These are phyloP conservation scores for Clamator glandarius DNA, from an alignment of 2,797 vertebrate species.

Conservation along the genomic window DNA sequence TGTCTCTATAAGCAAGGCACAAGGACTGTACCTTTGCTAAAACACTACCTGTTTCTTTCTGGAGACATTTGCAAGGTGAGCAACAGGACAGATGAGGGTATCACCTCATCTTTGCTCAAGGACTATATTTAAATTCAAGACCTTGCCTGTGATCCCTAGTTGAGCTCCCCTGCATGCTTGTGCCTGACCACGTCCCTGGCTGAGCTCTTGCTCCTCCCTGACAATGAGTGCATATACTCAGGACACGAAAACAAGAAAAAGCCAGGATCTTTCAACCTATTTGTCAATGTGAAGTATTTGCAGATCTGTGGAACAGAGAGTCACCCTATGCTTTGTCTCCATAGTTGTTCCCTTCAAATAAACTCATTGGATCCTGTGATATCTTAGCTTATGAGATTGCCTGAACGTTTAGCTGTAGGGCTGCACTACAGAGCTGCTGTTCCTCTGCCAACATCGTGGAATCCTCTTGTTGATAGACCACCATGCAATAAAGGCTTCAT, in stretches of 20 bases:
- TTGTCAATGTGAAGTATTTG: not conserved
- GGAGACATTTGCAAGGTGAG: not conserved
- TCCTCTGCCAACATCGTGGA: not conserved
- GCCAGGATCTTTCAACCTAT: not conserved
- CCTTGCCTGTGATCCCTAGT: not conserved
- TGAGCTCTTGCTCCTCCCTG: not conserved
- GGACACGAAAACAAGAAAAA: not conserved
- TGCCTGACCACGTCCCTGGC: rapidly evolving
- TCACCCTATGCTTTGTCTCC: not conserved
- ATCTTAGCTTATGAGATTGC: not conserved
- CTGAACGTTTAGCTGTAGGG: not conserved
- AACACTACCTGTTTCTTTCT: not conserved
- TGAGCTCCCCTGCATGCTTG: rapidly evolving
- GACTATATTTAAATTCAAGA: not conserved
- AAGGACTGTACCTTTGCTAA: not conserved
- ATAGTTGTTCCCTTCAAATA: not conserved
- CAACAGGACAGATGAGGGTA: rapidly evolving
- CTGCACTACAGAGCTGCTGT: not conserved
- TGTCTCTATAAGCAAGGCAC: not conserved
- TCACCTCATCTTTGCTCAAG: not conserved
- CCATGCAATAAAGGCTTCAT: not conserved
- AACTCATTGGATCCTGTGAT: not conserved
- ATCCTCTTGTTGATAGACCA: not conserved
- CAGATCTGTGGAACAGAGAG: not conserved
- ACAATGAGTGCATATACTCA: rapidly evolving